Percentiles rank a stretch among this genome's conserved stretches.
These are phyloP conservation scores for Megalurothrips usitatus DNA, from an alignment of 2,888 invertebrate species.

Conservation along the genomic window DNA sequence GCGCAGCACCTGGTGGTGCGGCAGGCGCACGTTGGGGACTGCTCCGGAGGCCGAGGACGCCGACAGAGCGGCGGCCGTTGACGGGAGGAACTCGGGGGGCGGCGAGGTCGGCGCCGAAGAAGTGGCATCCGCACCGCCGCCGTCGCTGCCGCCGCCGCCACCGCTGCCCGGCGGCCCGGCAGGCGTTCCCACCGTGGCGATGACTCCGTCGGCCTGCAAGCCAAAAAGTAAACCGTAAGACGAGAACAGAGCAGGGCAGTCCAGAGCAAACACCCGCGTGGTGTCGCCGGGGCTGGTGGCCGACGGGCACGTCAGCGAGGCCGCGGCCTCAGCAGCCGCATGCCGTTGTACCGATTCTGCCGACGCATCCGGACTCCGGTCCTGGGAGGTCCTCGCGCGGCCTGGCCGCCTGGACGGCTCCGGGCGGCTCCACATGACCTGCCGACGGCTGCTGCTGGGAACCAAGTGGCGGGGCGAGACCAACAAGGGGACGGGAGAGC, in stretches of 20 bases:
- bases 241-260: too few species aligned
- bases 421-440: not conserved
- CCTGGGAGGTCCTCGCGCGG: not conserved
- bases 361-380: not conserved
- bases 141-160: not conserved
- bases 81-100: too few species aligned
- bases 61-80: not conserved
- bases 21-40: conserved; percentile 43
- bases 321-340: too few species aligned
- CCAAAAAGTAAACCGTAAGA: too few species aligned
- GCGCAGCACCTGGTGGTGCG: conserved; percentile 34
- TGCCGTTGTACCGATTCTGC: too few species aligned
- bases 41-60: not conserved
- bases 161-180: not conserved
- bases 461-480: not conserved
- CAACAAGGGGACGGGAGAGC: not conserved
- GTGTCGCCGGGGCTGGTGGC: not conserved
- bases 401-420: not conserved
- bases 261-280: not conserved
- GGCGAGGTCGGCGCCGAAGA: too few species aligned
- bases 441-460: not conserved
- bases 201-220: too few species aligned
- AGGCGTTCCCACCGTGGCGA: not conserved
- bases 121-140: conserved; percentile 28
- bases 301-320: not conserved